Base-by-base conservation (phyloP, 2,797 vertebrate genomes). In the Toxotes lorentzi region DNA sequence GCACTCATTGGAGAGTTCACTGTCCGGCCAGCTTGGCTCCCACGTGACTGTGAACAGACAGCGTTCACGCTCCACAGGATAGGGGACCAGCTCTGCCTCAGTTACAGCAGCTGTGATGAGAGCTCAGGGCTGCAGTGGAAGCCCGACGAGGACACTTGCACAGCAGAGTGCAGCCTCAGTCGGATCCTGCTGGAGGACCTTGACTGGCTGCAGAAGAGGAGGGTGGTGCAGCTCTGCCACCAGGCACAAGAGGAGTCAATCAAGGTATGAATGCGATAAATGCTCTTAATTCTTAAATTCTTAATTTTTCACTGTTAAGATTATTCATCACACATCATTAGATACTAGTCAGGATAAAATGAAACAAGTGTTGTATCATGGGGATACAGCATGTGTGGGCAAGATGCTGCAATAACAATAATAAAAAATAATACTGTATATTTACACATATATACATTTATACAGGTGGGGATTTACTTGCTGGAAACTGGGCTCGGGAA, bases 171-270 rank as follows among this genome's bases (percentile, higher is more conserved):
- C 61, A 96, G 95, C 72, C 92, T 97, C 82, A 87, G 68, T 83
- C 84, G 84, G 79, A 93, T 97, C 73, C 87, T 95, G 10, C 73
- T 99, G 88, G 96, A 97, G 90, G 97, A 97, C 77, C 89, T 99
- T 24, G 96, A 95, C 32, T 99, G 98, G 98, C 84, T 99, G 73
- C 98, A 98, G 86, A 98, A 97, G 92, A 98, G 97, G 84, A 97
- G 93, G 82, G 92, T 97, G 84, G 88, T 98, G 91, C 95, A 96
- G 91, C 95, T 99, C 82, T 96, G 94, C 88, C 96, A 98, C 80
- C 95, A 93, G 74, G 83, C 66, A 40, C 81, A 92, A 60, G 94
- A 94, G 43, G 92, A 93, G 43, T 78, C 83, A 24, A 83, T 99
- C 69, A 97, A 97, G 97, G 98, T 99, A 93, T 48, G 80, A n/a